These are phyloP conservation scores for Adelphocoris suturalis DNA, from an alignment of 2,888 invertebrate genomes.

Conservation along the genomic window DNA sequence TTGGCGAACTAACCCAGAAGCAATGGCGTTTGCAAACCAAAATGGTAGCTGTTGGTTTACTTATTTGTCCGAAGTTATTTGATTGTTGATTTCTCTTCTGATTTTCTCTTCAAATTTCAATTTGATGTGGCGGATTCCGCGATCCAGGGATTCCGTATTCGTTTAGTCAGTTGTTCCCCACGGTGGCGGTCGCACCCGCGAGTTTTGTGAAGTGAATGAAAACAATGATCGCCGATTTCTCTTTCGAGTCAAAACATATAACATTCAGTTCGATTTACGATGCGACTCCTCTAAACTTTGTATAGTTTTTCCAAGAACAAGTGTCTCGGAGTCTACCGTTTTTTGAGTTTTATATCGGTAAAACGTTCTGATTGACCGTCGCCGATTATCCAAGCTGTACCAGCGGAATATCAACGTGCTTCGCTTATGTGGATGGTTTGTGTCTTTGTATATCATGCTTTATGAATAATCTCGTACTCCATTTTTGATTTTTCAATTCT, in stretches of 20 bases:
- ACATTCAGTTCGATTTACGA: constrained; percentile 71
- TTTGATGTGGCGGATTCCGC: constrained; percentile 33
- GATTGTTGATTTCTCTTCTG: constrained; percentile 52
- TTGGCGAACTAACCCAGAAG: constrained; percentile 50
- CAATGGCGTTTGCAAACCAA: constrained; percentile 75
- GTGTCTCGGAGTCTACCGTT: not conserved
- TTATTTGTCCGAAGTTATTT: constrained; percentile 64
- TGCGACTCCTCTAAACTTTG: constrained; percentile 37
- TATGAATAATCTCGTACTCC: constrained; percentile 24
- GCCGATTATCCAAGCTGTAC: not conserved
- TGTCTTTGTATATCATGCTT: constrained; percentile 32
- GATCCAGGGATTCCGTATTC: not conserved
- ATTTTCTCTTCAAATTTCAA: constrained; percentile 27
- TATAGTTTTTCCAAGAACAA: not conserved
- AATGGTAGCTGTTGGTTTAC: constrained; percentile 74
- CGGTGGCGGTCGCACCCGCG: not conserved
- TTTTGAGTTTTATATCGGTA: not conserved
- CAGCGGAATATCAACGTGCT: constrained; percentile 43
- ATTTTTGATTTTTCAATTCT: not conserved
- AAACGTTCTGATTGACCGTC: constrained; percentile 10
- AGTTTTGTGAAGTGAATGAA: constrained; percentile 49
- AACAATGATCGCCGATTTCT: constrained; percentile 74
- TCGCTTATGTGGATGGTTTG: constrained; percentile 64
- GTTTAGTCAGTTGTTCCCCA: not conserved
- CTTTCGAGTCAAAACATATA: constrained; percentile 73